A percentile compares a stretch with the other conserved stretches of the same genome.
phyloP scores from a whole-genome alignment of 2,113 vertebrate genomes.

The Panthera tigris region DNA sequence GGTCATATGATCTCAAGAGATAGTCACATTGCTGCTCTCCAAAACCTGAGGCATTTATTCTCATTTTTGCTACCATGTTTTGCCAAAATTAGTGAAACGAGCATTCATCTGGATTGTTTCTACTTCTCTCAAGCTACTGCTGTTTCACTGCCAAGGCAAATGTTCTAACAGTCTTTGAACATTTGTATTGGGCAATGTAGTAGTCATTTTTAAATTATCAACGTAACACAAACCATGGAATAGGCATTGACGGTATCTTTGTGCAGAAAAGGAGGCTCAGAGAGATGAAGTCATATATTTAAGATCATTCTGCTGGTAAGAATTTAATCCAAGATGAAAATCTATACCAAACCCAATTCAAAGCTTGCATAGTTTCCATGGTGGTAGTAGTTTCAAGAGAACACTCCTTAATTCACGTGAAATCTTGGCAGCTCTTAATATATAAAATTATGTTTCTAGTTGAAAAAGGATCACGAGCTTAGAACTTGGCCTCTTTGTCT shows the following conservation, averaged over 20 bases:
- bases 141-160: neutral
- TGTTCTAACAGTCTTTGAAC: neutral
- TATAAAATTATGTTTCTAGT: neutral
- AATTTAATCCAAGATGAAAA: neutral
- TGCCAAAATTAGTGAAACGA: neutral
- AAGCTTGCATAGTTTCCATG: neutral
- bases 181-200: neutral
- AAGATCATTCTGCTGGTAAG: neutral
- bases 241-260: neutral
- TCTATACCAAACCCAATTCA: neutral
- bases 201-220: neutral
- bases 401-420: neutral
- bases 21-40: neutral
- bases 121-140: neutral
- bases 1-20: neutral
- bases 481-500: neutral
- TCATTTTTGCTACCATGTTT: neutral
- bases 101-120: neutral
- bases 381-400: neutral
- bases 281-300: neutral
- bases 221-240: neutral
- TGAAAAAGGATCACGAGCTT: neutral
- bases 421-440: neutral
- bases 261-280: neutral
- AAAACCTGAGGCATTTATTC: neutral